Conservation (phyloP, 2,888 invertebrate genomes). For the Hymenopus coronatus region DNA sequence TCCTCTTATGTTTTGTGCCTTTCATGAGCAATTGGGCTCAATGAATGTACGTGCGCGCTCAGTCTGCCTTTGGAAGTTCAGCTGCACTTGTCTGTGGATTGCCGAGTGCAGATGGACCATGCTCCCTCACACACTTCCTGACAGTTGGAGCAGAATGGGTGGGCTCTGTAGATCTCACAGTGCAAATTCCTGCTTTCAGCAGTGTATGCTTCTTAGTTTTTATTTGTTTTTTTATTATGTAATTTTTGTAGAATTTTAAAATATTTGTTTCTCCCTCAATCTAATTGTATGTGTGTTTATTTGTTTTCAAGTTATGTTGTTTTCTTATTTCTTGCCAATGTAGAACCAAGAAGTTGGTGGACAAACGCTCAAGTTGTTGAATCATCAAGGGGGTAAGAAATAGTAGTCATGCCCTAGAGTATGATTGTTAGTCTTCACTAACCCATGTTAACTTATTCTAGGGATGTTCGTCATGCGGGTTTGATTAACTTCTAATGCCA, state of each 20-base stretch:
- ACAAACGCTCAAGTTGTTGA: constrained; percentile 84
- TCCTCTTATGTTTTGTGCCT: not conserved
- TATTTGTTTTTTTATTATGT: constrained; percentile 30
- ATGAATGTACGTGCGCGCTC: constrained; percentile 13
- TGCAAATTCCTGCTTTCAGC: constrained; percentile 35
- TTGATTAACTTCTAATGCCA: constrained; percentile 14
- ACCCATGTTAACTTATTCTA: constrained; percentile 34
- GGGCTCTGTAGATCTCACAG: constrained; percentile 29
- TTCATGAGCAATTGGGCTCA: not conserved
- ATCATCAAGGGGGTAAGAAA: constrained; percentile 93
- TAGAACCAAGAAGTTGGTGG: constrained; percentile 93
- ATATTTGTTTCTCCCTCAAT: constrained; percentile 22
- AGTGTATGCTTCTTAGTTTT: constrained; percentile 34
- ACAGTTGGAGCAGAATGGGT: constrained; percentile 25
- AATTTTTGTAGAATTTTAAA: constrained; percentile 30
- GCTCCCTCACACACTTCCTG: not conserved
- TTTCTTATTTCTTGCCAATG: constrained; percentile 39
- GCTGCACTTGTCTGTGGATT: not conserved
- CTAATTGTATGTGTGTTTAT: constrained; percentile 28
- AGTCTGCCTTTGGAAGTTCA: constrained; percentile 10
- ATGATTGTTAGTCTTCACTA: constrained; percentile 28
- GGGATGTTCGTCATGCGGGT: constrained; percentile 14
- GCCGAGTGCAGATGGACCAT: not conserved
- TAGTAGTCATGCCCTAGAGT: constrained; percentile 27
- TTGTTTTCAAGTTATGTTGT: constrained; percentile 31